Percentiles rank a stretch among this genome's conserved stretches.
Conservation (phyloP, 2,113 vertebrate species). For the Anolis sagrei region DNA sequence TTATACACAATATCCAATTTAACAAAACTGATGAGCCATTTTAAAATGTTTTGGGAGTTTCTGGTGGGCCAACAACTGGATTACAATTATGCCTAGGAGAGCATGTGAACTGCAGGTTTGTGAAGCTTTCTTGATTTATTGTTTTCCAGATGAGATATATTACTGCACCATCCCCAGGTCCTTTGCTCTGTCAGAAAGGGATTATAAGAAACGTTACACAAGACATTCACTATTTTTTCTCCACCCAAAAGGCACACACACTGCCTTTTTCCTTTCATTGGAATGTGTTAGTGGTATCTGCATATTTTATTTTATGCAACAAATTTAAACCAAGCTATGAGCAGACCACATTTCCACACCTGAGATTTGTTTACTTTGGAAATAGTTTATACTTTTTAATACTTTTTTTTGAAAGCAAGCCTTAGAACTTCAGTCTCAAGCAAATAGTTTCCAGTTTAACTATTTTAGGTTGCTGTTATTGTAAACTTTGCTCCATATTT, state of each 20-base stretch:
- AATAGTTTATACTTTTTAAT: conserved; percentile 68
- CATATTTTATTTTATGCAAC: conserved; percentile 61
- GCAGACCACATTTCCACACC: conserved; percentile 66
- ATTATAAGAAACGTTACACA: conserved; percentile 25
- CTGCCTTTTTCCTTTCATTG: not conserved
- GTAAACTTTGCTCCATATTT: conserved; percentile 58
- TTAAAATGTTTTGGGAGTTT: not conserved
- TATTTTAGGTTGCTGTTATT: conserved; percentile 63
- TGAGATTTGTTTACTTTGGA: conserved; percentile 71
- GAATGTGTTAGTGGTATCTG: conserved; percentile 41
- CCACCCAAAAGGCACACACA: too few relatives aligned
- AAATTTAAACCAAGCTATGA: conserved; percentile 61
- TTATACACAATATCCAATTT: not conserved
- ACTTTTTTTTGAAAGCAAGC: conserved; percentile 54
- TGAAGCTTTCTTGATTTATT: not conserved
- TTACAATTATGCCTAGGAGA: not conserved
- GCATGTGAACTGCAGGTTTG: conserved; percentile 4
- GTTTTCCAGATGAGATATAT: conserved; percentile 25
- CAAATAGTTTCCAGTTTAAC: conserved; percentile 71
- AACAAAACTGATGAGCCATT: not conserved
- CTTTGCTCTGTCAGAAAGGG: fast-evolving
- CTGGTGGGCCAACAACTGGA: not conserved
- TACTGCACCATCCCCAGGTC: not conserved
- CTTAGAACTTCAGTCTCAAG: conserved; percentile 55
- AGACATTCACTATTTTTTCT: not conserved